These are phyloP conservation scores for Psococerastis gibbosa DNA, from an alignment of 2,888 invertebrate genomes.

Conservation along the genomic window DNA sequence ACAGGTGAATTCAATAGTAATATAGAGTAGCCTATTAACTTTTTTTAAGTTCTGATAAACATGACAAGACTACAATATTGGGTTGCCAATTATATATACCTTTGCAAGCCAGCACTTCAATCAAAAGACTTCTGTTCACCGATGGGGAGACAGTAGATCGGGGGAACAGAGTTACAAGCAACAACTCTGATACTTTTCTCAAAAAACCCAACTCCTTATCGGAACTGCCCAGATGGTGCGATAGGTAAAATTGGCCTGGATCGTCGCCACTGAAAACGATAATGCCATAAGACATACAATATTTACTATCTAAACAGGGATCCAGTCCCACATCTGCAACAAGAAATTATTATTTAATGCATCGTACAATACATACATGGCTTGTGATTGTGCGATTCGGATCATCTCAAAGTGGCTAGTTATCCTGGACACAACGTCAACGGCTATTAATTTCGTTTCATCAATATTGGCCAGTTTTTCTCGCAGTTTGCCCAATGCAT, in stretches of 20 bases:
- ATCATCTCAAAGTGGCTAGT: constrained; percentile 74
- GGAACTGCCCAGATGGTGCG: constrained; percentile 50
- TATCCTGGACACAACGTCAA: constrained; percentile 60
- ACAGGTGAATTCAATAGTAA: too few relatives aligned
- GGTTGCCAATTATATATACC: constrained; percentile 39
- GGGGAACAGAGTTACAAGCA: constrained; percentile 64
- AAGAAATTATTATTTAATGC: too few relatives aligned
- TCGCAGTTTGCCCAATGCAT: constrained; percentile 53
- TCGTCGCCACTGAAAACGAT: constrained; percentile 33
- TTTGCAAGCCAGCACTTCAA: constrained; percentile 69
- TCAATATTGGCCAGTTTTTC: constrained; percentile 56
- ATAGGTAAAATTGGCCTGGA: constrained; percentile 49
- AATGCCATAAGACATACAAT: too few relatives aligned
- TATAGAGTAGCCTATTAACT: background rate
- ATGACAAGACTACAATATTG: too few relatives aligned
- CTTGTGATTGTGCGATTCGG: constrained; percentile 50
- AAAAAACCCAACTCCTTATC: constrained; percentile 64
- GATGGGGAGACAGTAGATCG: constrained; percentile 51
- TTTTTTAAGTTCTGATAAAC: constrained; percentile 8
- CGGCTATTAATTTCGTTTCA: constrained; percentile 62
- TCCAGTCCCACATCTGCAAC: too few relatives aligned
- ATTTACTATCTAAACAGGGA: too few relatives aligned
- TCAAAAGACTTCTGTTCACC: constrained; percentile 56
- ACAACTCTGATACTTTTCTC: constrained; percentile 60
- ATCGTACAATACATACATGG: constrained; percentile 33